phyloP scores from a whole-genome alignment of 2,888 invertebrate genomes.

The Argyresthia albistria region DNA sequence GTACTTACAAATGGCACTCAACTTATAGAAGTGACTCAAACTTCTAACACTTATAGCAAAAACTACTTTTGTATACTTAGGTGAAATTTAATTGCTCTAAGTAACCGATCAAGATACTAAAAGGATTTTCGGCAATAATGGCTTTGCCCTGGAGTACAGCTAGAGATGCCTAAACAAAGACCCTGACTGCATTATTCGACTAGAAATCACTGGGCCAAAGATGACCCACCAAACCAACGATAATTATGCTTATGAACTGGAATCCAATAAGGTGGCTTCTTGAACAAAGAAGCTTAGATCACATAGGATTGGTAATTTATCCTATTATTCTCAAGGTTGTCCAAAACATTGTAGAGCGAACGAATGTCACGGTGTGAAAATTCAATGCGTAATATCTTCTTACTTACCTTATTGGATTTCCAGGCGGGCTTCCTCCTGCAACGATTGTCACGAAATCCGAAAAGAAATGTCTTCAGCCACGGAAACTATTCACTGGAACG shows the following conservation, averaged over 20 bases:
- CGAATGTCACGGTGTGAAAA: conserved; percentile 41
- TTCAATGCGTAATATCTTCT: conserved; percentile 50
- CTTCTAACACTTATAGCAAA: no score
- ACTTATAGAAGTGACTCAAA: no score
- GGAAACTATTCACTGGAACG: conserved; percentile 34
- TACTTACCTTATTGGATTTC: conserved; percentile 42
- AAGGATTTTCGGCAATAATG: no score
- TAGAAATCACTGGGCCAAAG: no score
- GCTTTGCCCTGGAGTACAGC: no score
- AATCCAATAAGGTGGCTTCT: neutral
- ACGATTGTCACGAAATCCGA: conserved; percentile 34
- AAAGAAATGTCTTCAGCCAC: conserved; percentile 24
- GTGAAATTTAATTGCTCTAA: no score
- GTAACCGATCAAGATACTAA: no score
- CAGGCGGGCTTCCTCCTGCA: conserved; percentile 9
- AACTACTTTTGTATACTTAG: no score
- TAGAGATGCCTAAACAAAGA: no score
- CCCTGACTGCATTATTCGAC: no score
- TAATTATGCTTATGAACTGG: neutral
- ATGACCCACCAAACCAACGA: no score
- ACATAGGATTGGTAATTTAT: conserved; percentile 22
- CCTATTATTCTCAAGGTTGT: conserved; percentile 53
- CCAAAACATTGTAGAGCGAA: conserved; percentile 20
- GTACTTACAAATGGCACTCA: no score
- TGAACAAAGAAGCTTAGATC: conserved; percentile 41